Evolutionary conservation across 1,140 invertebrate genomes (phyloP).

Genomic region (Cardiocondyla obscurior): DNA sequence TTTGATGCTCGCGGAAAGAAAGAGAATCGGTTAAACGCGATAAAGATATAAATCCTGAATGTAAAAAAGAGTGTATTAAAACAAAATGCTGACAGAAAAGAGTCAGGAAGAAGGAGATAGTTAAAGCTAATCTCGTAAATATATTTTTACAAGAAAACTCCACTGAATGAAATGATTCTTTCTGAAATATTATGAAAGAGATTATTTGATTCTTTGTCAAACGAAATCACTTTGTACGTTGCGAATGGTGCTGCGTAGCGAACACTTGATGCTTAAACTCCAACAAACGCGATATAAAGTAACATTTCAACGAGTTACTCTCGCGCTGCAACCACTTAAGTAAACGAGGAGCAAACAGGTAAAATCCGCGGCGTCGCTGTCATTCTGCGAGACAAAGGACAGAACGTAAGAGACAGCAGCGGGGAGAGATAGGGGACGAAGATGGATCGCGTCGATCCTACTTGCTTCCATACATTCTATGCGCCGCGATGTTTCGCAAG

Average conservation of each 20-base stretch:
- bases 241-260: background rate
- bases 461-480: slow-evolving; percentile 42
- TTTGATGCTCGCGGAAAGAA: background rate
- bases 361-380: slow-evolving; percentile 3
- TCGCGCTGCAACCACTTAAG: slow-evolving; percentile 37
- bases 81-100: background rate
- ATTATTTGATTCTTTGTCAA: background rate
- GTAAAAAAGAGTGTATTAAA: background rate
- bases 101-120: background rate
- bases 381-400: slow-evolving; percentile 36
- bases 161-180: background rate
- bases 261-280: slow-evolving; percentile 14
- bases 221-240: background rate
- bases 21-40: background rate
- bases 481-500: slow-evolving; percentile 44
- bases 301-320: slow-evolving; percentile 13
- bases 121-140: background rate
- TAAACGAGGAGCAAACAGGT: slow-evolving; percentile 49
- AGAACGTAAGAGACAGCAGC: slow-evolving; percentile 7
- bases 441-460: slow-evolving; percentile 50
- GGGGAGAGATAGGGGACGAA: slow-evolving; percentile 36
- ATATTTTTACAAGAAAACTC: background rate
- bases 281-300: slow-evolving; percentile 18
- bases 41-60: background rate
- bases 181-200: background rate